Conservation (phyloP, 2,113 vertebrate genomes). For the Psophia crepitans region DNA sequence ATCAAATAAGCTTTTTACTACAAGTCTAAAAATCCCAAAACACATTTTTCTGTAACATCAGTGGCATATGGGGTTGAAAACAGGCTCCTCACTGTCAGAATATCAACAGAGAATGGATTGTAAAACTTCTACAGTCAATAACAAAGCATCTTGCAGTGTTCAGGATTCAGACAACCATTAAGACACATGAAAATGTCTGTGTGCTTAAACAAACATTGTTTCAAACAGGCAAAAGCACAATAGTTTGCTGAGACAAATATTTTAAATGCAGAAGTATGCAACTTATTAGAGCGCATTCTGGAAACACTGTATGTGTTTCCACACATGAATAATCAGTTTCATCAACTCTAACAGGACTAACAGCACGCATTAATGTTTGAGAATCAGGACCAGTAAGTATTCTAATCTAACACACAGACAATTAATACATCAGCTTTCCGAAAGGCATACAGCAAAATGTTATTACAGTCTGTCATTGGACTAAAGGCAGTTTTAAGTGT, state of each 20-base stretch:
- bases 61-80: not conserved
- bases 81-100: not conserved
- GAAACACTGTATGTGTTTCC: not conserved
- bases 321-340: not conserved
- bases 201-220: not conserved
- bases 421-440: slow-evolving; percentile 25
- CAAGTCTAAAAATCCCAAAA: not conserved
- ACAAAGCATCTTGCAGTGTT: not conserved
- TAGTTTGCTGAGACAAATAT: not conserved
- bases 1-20: not conserved
- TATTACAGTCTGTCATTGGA: not conserved
- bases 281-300: not conserved
- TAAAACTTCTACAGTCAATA: not conserved
- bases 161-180: not conserved
- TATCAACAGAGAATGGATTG: not conserved
- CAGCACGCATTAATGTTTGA: not conserved
- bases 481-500: not conserved
- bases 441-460: not conserved
- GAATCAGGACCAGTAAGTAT: not conserved
- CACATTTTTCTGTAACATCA: not conserved
- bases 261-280: not conserved
- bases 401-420: not conserved
- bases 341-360: slow-evolving; percentile 23
- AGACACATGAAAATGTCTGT: not conserved
- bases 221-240: slow-evolving; percentile 37